Evolutionary conservation across 2,113 vertebrate species (phyloP).

Genomic region (Probosciger aterrimus): DNA sequence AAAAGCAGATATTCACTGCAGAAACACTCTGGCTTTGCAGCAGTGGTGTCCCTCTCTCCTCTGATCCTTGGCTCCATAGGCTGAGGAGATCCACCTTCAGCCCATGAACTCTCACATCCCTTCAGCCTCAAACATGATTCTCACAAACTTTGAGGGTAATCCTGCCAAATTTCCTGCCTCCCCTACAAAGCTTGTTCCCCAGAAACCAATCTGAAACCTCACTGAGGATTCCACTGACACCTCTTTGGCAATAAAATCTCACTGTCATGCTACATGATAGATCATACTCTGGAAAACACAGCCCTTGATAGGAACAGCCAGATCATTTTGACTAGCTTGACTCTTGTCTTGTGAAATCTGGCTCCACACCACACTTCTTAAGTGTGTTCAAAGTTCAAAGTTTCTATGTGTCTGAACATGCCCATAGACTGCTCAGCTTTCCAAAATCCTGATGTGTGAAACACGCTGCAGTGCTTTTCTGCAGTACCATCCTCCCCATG

Average conservation of each 20-base stretch:
- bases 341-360: background rate
- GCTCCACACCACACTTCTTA: background rate
- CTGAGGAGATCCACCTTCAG: background rate
- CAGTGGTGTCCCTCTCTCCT: background rate
- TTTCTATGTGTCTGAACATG: background rate
- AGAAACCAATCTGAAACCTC: background rate
- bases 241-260: background rate
- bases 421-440: background rate
- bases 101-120: background rate
- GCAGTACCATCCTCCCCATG: background rate
- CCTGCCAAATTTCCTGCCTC: background rate
- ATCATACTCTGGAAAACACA: background rate
- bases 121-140: background rate
- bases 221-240: background rate
- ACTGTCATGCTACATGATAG: background rate
- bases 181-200: background rate
- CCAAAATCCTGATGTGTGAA: background rate
- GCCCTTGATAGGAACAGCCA: background rate
- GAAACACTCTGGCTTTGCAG: background rate
- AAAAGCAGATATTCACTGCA: background rate
- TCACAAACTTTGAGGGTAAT: background rate
- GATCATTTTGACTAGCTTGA: background rate
- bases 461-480: background rate
- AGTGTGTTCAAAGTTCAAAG: background rate
- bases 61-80: background rate